A percentile compares a stretch with the other conserved stretches of the same genome.
Conservation (phyloP, 2,888 invertebrate species). For the Cataglyphis albicans region DNA sequence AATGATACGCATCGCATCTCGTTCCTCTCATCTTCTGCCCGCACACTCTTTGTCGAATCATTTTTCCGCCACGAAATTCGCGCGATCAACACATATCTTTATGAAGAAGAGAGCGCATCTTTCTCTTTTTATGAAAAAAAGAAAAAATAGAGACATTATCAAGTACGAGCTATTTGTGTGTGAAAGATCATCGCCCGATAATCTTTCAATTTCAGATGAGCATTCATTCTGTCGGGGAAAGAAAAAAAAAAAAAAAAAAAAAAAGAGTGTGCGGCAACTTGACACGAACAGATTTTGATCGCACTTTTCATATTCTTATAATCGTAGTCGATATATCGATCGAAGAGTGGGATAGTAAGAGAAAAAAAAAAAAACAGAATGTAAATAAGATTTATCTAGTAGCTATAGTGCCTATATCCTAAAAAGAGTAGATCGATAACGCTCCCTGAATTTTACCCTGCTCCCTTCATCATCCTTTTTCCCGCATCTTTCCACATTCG, state of each 20-base stretch:
- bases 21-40: conserved; percentile 27
- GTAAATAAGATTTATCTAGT: conserved; percentile 69
- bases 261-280: conserved; percentile 44
- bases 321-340: conserved; percentile 45
- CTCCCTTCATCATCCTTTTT: neutral
- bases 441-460: conserved; percentile 33
- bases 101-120: conserved; percentile 7
- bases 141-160: neutral
- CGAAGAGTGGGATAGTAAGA: conserved; percentile 52
- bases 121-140: conserved; percentile 1
- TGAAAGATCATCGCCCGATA: neutral
- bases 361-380: conserved; percentile 36
- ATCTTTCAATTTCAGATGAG: neutral
- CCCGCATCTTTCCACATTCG: neutral
- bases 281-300: conserved; percentile 42
- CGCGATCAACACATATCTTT: conserved; percentile 41
- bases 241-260: no score
- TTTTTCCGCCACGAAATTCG: neutral
- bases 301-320: conserved; percentile 47
- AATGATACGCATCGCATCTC: conserved; percentile 24
- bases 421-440: conserved; percentile 43
- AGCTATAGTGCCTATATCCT: conserved; percentile 63
- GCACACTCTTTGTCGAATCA: conserved; percentile 33
- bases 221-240: neutral
- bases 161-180: neutral